These are phyloP conservation scores for Pelmatolapia mariae DNA, from an alignment of 2,113 vertebrate species.

Conservation along the genomic window DNA sequence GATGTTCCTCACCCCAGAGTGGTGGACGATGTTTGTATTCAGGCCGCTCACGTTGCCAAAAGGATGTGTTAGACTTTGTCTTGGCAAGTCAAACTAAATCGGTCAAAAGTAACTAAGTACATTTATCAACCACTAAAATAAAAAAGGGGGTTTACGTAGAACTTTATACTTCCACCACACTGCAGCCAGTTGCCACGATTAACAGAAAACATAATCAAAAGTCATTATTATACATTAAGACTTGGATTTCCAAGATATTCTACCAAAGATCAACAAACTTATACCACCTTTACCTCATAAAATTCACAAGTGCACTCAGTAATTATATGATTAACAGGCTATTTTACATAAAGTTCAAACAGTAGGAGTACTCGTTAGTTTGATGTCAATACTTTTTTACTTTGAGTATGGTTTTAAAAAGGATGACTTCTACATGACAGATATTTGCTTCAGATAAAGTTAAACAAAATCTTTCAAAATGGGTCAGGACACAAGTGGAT, in stretches of 20 bases:
- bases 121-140: neutral
- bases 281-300: neutral
- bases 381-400: neutral
- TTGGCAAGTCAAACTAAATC: neutral
- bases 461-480: neutral
- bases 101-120: neutral
- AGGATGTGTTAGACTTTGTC: neutral
- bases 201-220: neutral
- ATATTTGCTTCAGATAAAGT: neutral
- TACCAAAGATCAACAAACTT: neutral
- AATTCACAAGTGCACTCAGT: neutral
- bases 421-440: neutral
- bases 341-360: neutral
- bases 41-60: neutral
- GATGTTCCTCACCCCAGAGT: conserved; percentile 25
- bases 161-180: neutral
- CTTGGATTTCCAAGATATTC: neutral
- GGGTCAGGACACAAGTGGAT: neutral
- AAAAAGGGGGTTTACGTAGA: neutral
- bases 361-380: neutral
- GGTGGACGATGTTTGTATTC: neutral
- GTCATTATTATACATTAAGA: neutral
- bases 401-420: accelerated
- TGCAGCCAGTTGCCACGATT: neutral
- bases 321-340: neutral